phyloP scores from a whole-genome alignment of 2,113 vertebrate species.

The Oceanites oceanicus region DNA sequence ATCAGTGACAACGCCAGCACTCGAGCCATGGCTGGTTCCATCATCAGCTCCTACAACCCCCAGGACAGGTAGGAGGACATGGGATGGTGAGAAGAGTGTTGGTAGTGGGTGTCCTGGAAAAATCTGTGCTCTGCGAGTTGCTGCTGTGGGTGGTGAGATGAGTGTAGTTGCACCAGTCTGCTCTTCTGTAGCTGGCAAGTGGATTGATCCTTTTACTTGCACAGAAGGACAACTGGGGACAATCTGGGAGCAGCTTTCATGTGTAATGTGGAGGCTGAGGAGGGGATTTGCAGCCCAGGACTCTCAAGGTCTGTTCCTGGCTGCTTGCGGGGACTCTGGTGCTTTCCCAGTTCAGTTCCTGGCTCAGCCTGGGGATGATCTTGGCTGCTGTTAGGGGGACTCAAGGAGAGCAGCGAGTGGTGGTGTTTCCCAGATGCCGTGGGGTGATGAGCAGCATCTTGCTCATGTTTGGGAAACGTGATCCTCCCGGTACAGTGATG shows the following conservation, averaged over 20 bases:
- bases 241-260: not conserved
- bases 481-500: not conserved
- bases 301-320: not conserved
- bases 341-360: not conserved
- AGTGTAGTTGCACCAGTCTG: not conserved
- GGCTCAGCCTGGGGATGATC: not conserved
- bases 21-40: conserved; percentile 97
- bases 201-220: not conserved
- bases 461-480: rapidly evolving
- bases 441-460: not conserved
- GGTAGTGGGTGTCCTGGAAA: not conserved
- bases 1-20: conserved; percentile 97
- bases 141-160: not conserved
- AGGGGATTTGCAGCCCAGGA: not conserved
- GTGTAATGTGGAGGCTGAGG: not conserved
- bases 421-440: rapidly evolving
- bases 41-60: conserved; percentile 96
- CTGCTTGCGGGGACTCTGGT: not conserved
- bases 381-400: not conserved
- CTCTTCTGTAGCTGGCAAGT: not conserved
- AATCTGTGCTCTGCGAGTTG: rapidly evolving
- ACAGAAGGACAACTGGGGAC: not conserved
- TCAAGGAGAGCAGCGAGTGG: rapidly evolving
- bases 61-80: conserved; percentile 88
- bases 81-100: not conserved